These are phyloP conservation scores for Harpagifer antarcticus DNA, from an alignment of 2,797 vertebrate genomes.

Conservation along the genomic window DNA sequence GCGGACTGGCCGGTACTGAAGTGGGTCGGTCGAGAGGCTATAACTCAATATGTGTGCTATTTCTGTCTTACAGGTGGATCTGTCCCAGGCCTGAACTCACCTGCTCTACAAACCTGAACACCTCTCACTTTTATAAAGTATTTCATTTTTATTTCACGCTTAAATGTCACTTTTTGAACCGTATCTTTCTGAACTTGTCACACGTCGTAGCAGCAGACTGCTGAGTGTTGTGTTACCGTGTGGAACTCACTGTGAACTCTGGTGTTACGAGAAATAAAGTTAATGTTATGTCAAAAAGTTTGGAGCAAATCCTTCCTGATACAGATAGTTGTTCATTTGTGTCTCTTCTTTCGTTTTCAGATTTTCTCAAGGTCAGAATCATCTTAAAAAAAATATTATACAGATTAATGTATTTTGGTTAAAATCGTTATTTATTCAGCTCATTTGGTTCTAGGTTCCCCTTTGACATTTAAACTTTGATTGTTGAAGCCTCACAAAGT, in stretches of 20 bases:
- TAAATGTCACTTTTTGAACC: constrained; percentile 24
- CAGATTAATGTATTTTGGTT: not conserved
- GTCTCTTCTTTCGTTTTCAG: not conserved
- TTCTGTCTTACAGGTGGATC: constrained; percentile 87
- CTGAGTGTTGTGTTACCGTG: constrained; percentile 45
- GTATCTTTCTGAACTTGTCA: not conserved
- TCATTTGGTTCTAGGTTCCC: not conserved
- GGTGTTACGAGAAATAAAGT: constrained; percentile 42
- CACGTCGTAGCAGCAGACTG: not conserved
- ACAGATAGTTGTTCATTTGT: not conserved
- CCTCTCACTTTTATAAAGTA: constrained; percentile 28
- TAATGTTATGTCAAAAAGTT: not conserved
- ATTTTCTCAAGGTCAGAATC: not conserved
- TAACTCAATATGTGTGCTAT: not conserved
- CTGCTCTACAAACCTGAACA: not conserved
- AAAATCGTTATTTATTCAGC: not conserved
- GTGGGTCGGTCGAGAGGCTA: too few species aligned
- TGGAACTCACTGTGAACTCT: constrained; percentile 18
- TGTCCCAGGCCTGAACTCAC: constrained; percentile 74
- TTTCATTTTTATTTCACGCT: constrained; percentile 32
- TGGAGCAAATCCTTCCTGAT: not conserved
- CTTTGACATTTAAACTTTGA: too few species aligned
- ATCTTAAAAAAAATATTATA: not conserved
- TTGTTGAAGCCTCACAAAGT: too few species aligned
- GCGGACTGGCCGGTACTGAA: not conserved